A percentile compares a stretch with the other conserved stretches of the same genome.
These are phyloP conservation scores for Sander lucioperca DNA, from an alignment of 2,113 vertebrate genomes.

Conservation along the genomic window DNA sequence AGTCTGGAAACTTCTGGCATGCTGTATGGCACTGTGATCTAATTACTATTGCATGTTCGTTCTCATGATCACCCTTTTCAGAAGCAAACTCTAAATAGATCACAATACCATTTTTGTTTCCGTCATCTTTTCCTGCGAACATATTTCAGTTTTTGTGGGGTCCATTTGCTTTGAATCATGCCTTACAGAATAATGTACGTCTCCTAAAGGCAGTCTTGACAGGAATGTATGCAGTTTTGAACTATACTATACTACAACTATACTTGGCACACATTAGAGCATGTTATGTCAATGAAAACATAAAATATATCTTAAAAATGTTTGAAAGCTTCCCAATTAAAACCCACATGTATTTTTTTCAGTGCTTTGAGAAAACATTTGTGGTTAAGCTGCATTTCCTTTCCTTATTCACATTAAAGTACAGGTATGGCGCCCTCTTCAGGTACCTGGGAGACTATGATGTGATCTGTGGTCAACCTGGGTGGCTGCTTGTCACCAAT, in stretches of 20 bases:
- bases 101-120: conserved; percentile 1
- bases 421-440: conserved; percentile 8
- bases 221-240: too few species aligned
- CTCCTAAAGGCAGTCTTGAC: too few species aligned
- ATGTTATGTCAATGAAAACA: too few species aligned
- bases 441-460: not conserved
- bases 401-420: not conserved
- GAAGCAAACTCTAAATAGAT: conserved; percentile 3
- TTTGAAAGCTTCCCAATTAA: too few species aligned
- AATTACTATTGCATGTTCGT: not conserved
- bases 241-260: too few species aligned
- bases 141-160: not conserved
- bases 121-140: not conserved
- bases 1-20: conserved; percentile 1
- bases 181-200: too few species aligned
- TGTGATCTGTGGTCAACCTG: not conserved
- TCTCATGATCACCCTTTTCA: conserved; percentile 4
- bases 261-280: too few species aligned
- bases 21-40: conserved; percentile 1
- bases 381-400: not conserved
- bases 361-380: not conserved
- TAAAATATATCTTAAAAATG: too few species aligned
- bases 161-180: conserved; percentile 10
- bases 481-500: not conserved
- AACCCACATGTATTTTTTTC: not conserved